Base-by-base conservation (phyloP, 2,113 vertebrate species). In the Oplegnathus fasciatus region DNA sequence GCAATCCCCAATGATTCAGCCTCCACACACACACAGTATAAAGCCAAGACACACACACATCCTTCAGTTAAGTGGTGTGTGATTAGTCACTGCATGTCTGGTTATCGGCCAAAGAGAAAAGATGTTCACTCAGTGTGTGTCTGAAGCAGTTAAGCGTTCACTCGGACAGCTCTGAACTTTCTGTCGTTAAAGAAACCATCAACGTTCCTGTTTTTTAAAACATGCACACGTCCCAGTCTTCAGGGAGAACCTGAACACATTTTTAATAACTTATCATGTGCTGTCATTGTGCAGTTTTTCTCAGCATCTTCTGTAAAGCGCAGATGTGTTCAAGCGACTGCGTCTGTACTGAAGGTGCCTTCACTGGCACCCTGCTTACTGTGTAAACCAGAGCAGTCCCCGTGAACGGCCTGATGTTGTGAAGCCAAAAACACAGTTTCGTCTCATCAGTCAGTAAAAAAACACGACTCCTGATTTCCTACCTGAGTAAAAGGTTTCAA, bases 81-180 rank as follows among this genome's bases (percentile, higher is more conserved):
- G 42, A 61, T 68, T 44, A 17, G 66, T 83, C 57, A 48, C 65
- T 32, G 34, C 44, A n/a, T 46, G 32, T 67, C 61, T 77, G 74
- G 11, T 6, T 20, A 42, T 42, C 48, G 42, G 66, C 65, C 26
- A 32, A 3, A n/a, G 37, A 55, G 57, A 14, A 8, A 20, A 61
- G 60, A 71, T 26, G 20, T 64, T 71, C 26, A 10, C 24, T 77
- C 61, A 10, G 48, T 17, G 66, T 69, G 67, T 42, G 22, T 4
- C 14, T 14, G 44, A 46, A 46, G 44, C 44, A 4, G 44, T 14
- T 15, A 6, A 40, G 42, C 10, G 2, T 44, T 13, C 42, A 37
- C 11, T 20, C 55, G 26, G 34, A 26, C 60, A 46, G 22, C 74
- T 54, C 57, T 34, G 72, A 30, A 55, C 50, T n/a, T n/a, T n/a